Conservation (phyloP, 2,888 invertebrate species). For the Copidosoma aretas region DNA sequence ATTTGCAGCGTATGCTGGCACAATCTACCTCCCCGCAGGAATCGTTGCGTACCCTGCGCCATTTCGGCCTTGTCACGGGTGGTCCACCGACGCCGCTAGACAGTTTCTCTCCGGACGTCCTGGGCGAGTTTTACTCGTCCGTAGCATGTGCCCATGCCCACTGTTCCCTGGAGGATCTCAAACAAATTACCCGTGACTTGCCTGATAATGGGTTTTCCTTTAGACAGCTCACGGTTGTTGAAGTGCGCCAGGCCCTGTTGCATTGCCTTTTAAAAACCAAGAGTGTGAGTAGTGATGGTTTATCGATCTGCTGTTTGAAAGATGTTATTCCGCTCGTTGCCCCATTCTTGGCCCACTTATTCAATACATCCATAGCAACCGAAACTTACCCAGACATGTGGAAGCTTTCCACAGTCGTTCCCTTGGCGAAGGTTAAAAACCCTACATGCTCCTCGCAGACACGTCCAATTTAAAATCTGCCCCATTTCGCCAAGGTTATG, state of each 20-base stretch:
- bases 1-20: too few relatives aligned
- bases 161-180: not conserved
- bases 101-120: too few relatives aligned
- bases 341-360: not conserved
- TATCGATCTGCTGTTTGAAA: not conserved
- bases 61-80: not conserved
- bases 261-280: too few relatives aligned
- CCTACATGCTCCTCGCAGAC: not conserved
- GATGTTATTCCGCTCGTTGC: not conserved
- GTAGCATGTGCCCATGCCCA: too few relatives aligned
- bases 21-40: too few relatives aligned
- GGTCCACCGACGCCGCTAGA: not conserved
- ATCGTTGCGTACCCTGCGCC: not conserved
- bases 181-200: too few relatives aligned
- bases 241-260: not conserved
- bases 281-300: not conserved
- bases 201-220: too few relatives aligned
- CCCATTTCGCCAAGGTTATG: constrained; percentile 4
- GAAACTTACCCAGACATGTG: not conserved
- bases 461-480: not conserved
- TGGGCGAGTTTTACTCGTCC: not conserved
- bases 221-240: too few relatives aligned
- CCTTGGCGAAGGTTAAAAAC: not conserved
- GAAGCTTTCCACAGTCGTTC: not conserved
- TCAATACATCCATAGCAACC: not conserved